Conservation (phyloP, 2,888 invertebrate species). For the Agonopterix subpropinquella region DNA sequence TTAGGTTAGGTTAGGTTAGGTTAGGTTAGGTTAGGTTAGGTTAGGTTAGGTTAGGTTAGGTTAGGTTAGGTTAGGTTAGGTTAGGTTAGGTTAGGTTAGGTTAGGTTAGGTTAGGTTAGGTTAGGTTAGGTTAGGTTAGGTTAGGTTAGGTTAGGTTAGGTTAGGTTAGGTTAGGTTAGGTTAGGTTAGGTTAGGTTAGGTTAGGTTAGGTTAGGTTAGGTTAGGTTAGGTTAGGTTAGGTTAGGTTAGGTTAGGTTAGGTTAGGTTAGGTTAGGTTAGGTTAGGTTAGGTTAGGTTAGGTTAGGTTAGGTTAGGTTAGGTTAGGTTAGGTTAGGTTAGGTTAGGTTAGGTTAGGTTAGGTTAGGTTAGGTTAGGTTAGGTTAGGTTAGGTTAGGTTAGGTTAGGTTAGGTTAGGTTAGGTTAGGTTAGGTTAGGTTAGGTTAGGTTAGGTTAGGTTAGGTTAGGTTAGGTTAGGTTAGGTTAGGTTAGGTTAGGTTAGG, state of each 20-base stretch:
- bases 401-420: slow-evolving; percentile 4
- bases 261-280: slow-evolving; percentile 4
- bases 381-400: slow-evolving; percentile 4
- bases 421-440: slow-evolving; percentile 4
- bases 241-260: slow-evolving; percentile 4
- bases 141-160: slow-evolving; percentile 4
- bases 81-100: slow-evolving; percentile 5
- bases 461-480: too few species aligned
- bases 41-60: slow-evolving; percentile 5
- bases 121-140: slow-evolving; percentile 4
- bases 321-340: slow-evolving; percentile 4
- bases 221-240: slow-evolving; percentile 4
- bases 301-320: slow-evolving; percentile 4
- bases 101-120: slow-evolving; percentile 4
- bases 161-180: too few species aligned
- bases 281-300: slow-evolving; percentile 4
- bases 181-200: slow-evolving; percentile 4
- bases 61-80: slow-evolving; percentile 5
- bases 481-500: too few species aligned
- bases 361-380: slow-evolving; percentile 4
- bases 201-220: slow-evolving; percentile 4
- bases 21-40: slow-evolving; percentile 5
- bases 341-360: slow-evolving; percentile 4
- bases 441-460: slow-evolving; percentile 4
- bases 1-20: slow-evolving; percentile 5